A percentile compares a stretch with the other conserved stretches of the same genome.
These are phyloP conservation scores for Rutpela maculata DNA, from an alignment of 2,888 invertebrate species.

Conservation along the genomic window DNA sequence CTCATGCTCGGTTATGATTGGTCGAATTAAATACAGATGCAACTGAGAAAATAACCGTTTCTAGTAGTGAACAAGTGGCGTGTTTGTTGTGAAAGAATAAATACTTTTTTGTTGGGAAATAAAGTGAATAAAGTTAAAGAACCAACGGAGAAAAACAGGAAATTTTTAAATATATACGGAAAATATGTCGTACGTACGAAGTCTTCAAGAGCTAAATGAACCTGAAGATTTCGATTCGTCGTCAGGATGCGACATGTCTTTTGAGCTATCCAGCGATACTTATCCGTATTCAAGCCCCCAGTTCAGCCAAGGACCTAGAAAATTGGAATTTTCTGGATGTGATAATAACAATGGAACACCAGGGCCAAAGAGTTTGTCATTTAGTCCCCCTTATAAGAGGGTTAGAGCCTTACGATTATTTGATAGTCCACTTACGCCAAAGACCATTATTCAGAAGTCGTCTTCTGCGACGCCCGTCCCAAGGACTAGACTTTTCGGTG, in stretches of 20 bases:
- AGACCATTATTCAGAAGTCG: constrained; percentile 85
- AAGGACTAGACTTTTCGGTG: constrained; percentile 75
- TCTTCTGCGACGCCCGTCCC: constrained; percentile 74
- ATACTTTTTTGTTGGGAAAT: constrained; percentile 47
- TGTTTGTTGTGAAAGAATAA: constrained; percentile 45
- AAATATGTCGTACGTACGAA: constrained; percentile 63
- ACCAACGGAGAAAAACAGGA: constrained; percentile 17
- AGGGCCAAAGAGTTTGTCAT: constrained; percentile 68
- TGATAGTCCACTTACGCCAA: constrained; percentile 91
- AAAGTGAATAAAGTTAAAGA: constrained; percentile 41
- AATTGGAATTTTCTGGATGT: constrained; percentile 77
- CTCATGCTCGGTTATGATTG: constrained; percentile 59
- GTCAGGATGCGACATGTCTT: constrained; percentile 81
- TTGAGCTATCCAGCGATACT: constrained; percentile 76
- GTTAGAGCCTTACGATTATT: constrained; percentile 82
- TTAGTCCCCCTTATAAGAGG: constrained; percentile 79
- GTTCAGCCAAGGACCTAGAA: constrained; percentile 76
- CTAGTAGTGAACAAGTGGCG: constrained; percentile 48
- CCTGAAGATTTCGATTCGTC: constrained; percentile 69
- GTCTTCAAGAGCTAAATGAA: constrained; percentile 61
- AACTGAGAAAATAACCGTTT: constrained; percentile 63
- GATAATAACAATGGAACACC: constrained; percentile 59
- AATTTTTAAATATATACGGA: background rate
- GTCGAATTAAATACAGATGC: constrained; percentile 65
- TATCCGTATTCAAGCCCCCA: constrained; percentile 73